Conservation (phyloP, 2,113 vertebrate genomes). For the Ammodramus savannarum region DNA sequence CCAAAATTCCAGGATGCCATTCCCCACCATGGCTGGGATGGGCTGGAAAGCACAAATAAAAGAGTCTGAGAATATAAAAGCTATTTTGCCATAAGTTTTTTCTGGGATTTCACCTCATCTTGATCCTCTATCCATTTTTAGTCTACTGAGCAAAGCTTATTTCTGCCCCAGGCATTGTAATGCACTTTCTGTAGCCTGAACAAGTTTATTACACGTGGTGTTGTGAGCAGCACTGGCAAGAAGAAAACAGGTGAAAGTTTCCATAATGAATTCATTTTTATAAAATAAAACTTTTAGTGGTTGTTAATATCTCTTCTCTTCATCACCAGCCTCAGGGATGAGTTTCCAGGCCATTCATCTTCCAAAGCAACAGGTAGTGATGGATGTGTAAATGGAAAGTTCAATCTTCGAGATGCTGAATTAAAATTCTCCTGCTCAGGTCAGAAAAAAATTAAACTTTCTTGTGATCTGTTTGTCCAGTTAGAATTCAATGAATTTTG, state of each 20-base stretch:
- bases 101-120: not conserved
- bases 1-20: not conserved
- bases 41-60: not conserved
- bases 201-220: rapidly evolving
- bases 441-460: not conserved
- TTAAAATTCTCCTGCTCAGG: not conserved
- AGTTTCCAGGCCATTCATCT: not conserved
- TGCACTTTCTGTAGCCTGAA: not conserved
- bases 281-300: not conserved
- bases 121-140: not conserved
- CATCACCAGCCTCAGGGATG: not conserved
- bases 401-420: not conserved
- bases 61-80: not conserved
- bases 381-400: rapidly evolving
- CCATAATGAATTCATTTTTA: not conserved
- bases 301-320: not conserved
- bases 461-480: not conserved
- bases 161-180: not conserved
- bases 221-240: not conserved
- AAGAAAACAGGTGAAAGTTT: not conserved
- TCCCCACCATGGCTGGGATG: not conserved
- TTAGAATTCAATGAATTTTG: not conserved
- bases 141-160: not conserved
- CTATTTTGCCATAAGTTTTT: not conserved
- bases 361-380: not conserved